These are phyloP conservation scores for Platanista minor DNA, from an alignment of 2,113 vertebrate species.

Conservation along the genomic window DNA sequence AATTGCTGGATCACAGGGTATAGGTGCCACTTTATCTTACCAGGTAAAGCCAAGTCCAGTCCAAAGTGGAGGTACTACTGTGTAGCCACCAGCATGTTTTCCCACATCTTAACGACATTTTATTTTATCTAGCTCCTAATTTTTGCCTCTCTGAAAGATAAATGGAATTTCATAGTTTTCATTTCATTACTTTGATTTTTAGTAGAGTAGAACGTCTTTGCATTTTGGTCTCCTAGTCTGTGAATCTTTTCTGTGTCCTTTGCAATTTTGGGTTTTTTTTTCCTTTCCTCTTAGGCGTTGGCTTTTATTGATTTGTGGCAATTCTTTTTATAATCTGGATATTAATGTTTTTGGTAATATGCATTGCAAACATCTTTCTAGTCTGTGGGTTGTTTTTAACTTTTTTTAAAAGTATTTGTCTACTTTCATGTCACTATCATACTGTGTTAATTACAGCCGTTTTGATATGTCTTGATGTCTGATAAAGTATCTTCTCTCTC, in stretches of 20 bases:
- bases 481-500: background rate
- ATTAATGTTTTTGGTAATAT: background rate
- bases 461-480: background rate
- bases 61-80: background rate
- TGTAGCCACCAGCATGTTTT: background rate
- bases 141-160: background rate
- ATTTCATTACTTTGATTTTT: conserved; percentile 13
- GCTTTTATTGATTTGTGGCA: background rate
- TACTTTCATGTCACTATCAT: background rate
- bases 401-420: background rate
- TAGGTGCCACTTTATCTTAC: background rate
- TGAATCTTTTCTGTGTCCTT: background rate
- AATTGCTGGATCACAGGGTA: background rate
- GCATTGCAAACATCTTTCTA: background rate
- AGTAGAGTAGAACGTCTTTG: background rate
- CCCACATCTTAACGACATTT: background rate
- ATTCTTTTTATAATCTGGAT: background rate
- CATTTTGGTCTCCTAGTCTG: background rate
- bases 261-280: background rate
- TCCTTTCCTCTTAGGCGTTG: background rate
- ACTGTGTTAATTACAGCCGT: background rate
- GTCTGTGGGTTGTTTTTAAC: background rate
- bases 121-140: background rate
- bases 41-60: background rate
- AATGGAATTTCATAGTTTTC: background rate